Conservation (phyloP, 2,888 invertebrate species). For the Hypsopygia costalis region DNA sequence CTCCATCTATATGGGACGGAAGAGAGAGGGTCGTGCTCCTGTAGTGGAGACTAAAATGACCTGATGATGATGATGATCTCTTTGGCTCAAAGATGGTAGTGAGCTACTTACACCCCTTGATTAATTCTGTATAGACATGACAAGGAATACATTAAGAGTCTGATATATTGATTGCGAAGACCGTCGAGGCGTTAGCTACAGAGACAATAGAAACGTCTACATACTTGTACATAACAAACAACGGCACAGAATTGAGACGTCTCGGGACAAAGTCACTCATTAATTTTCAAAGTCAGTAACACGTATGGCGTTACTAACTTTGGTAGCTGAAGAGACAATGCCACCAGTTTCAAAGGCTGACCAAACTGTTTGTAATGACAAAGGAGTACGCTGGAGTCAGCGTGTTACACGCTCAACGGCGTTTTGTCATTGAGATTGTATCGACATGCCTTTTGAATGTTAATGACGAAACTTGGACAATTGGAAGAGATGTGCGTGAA, state of each 20-base stretch:
- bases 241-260: constrained; percentile 49
- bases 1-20: no score
- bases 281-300: constrained; percentile 67
- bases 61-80: no score
- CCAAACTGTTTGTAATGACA: constrained; percentile 47
- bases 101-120: no score
- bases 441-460: constrained; percentile 41
- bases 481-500: constrained; percentile 39
- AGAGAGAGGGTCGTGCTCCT: no score
- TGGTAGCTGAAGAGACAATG: constrained; percentile 36
- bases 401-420: constrained; percentile 56
- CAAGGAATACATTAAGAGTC: constrained; percentile 2
- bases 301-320: constrained; percentile 43
- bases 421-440: constrained; percentile 58
- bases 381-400: constrained; percentile 31
- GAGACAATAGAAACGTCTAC: constrained; percentile 29
- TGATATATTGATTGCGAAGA: constrained; percentile 26
- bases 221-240: constrained; percentile 46
- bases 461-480: constrained; percentile 35
- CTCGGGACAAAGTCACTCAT: constrained; percentile 53
- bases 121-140: constrained; percentile 4
- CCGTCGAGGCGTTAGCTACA: constrained; percentile 25
- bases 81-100: no score
- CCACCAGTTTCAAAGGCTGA: constrained; percentile 31
- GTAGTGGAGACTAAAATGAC: no score